Base-by-base conservation (phyloP, 2,888 invertebrate genomes). In the Drosophila vallismaia region DNA sequence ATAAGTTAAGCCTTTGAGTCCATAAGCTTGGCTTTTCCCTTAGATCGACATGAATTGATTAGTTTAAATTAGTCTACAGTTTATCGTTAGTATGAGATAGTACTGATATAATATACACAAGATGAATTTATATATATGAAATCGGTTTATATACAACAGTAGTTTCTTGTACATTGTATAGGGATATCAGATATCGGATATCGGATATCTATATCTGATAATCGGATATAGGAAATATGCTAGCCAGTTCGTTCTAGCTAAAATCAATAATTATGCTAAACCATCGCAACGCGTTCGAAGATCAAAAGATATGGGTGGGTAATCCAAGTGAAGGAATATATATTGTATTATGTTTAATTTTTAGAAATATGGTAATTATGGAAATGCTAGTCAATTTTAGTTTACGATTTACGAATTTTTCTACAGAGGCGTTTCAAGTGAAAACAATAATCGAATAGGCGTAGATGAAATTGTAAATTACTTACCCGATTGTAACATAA, bases 101-200 rank as follows among this genome's bases (percentile, higher is more conserved):
- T 80, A 83, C 82, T 83, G 82, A 83, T 86, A 83, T 74, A 75
- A 82, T 82, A 82, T 83, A 82, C 76, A 72, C 76, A 83, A 57
- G 77, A 78, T 60, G 86, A 83, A 83, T 83, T 83, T 83, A 83
- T 80, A 80, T 80, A 80, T 78, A 78, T 19, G 40, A 82, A 77
- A 62, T 62, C 79, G 82, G 82, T 82, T 81, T 82, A 85, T 76
- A 84, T 76, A 84, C 75, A 58, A 78, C 62, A 71, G 44, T 53
- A 51, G 51, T 40, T 31, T 31, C 45, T 36, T 40, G 46, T 60
- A 66, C 26, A 31, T 24, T 28, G 31, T n/a, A 4, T 12, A 19
- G 29, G 29, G 42, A 33, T n/a, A n/a, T n/a, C n/a, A n/a, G n/a
- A n/a, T n/a, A n/a, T n/a, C n/a, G n/a, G n/a, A n/a, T n/a, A n/a